A percentile compares a stretch with the other conserved stretches of the same genome.
Evolutionary conservation across 2,113 vertebrate species (phyloP).

Genomic region (Hemiprocne comata): DNA sequence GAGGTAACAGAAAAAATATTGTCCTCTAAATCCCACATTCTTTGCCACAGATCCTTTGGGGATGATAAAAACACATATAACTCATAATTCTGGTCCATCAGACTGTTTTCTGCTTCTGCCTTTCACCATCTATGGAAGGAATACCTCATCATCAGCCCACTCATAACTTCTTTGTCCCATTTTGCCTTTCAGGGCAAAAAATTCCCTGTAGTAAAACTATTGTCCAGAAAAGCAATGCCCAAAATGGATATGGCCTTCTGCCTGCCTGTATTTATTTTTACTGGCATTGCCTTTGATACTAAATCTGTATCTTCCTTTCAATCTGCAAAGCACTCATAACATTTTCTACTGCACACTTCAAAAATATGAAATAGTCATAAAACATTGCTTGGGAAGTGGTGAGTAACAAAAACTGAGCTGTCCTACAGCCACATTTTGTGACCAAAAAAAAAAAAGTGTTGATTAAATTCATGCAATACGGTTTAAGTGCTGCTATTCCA

Average conservation of each 20-base stretch:
- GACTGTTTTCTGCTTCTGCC: not conserved
- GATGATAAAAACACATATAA: not conserved
- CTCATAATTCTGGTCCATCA: not conserved
- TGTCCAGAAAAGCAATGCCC: not conserved
- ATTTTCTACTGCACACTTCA: not conserved
- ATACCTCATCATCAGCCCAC: not conserved
- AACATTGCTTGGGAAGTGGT: not conserved
- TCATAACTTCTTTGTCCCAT: not conserved
- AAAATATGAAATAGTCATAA: not conserved
- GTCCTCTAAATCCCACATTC: not conserved
- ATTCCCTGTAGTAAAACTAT: not conserved
- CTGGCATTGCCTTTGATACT: not conserved
- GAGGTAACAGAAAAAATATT: not conserved
- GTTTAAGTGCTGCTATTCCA: constrained; percentile 47
- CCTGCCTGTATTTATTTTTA: not conserved
- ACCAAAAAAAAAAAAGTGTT: not conserved
- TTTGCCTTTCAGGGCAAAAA: not conserved
- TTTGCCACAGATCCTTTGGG: not conserved
- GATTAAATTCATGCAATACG: constrained; percentile 50
- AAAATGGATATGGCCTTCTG: not conserved
- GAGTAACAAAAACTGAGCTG: not conserved
- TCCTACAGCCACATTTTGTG: not conserved
- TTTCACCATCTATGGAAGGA: not conserved
- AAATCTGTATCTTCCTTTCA: not conserved
- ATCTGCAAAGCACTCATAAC: not conserved